Conservation (phyloP, 2,113 vertebrate species). For the Chlorodrepanis virens region DNA sequence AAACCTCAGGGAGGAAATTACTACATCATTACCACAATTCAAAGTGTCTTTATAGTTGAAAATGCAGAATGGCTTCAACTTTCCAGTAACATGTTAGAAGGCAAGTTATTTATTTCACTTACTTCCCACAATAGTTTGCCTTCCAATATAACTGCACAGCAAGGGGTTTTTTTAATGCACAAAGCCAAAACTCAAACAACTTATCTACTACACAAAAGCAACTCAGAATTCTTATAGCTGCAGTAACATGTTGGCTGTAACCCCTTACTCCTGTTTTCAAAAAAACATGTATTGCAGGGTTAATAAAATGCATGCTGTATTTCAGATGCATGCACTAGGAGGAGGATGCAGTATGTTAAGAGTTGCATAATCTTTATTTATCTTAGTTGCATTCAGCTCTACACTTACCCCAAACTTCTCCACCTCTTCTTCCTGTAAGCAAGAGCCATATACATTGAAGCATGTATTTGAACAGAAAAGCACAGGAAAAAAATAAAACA, state of each 20-base stretch:
- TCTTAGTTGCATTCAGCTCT: conserved; percentile 75
- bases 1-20: background rate
- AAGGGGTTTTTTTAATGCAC: background rate
- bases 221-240: background rate
- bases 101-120: background rate
- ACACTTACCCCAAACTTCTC: conserved; percentile 99
- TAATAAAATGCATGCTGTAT: conserved; percentile 79
- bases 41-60: background rate
- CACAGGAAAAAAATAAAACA: conserved; percentile 84
- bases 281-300: conserved; percentile 65
- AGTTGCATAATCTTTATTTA: conserved; percentile 68
- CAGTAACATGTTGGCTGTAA: background rate
- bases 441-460: conserved; percentile 96
- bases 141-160: background rate
- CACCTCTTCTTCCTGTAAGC: conserved; percentile 99
- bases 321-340: conserved; percentile 78
- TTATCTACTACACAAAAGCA: background rate
- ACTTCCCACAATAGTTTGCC: background rate
- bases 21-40: background rate
- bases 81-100: background rate
- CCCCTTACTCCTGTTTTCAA: conserved; percentile 22
- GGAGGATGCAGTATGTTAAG: conserved; percentile 78
- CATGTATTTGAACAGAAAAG: conserved; percentile 86
- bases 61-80: background rate
- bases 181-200: conserved; percentile 7